Base-by-base conservation (phyloP, 2,888 invertebrate species). In the Balanococcus diminutus region DNA sequence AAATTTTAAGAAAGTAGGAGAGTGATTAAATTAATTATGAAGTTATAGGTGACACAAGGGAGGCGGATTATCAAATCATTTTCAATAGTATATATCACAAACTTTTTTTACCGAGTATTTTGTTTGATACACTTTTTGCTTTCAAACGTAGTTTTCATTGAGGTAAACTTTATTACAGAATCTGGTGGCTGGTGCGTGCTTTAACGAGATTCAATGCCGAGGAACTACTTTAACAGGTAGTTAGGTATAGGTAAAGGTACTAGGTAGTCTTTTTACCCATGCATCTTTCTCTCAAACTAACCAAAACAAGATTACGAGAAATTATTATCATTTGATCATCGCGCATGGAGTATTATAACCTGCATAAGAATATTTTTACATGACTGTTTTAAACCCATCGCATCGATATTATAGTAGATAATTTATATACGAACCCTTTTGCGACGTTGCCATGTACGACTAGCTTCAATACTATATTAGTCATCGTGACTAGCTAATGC, bases 221-320 rank as follows among this genome's bases (percentile, higher is more conserved):
- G 8, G 32, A 36, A 79, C 32, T 79, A 72, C 72, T 79, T 79
- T 36, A 79, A 79, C 75, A 79, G 75, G 36, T 79, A 79, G 75
- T 79, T 79, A n/a, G n/a, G n/a, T n/a, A n/a, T n/a, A n/a, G n/a
- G n/a, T n/a, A n/a, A n/a, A n/a, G n/a, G n/a, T n/a, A n/a, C n/a
- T n/a, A n/a, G n/a, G n/a, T n/a, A n/a, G n/a, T n/a, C 22, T 56
- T 56, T 56, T 56, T 56, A 56, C 56, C n/a, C n/a, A n/a, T n/a
- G n/a, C n/a, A n/a, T n/a, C 56, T 56, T 22, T 51, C 6, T 8
- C 9, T 22, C 22, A 28, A 28, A 28, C 28, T 28, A 67, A 28
- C 67, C 16, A 19, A 56, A 67, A 67, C 67, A 67, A 28, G 67
- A 67, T 67, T 67, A 67, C 11, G 11, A 67, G 67, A 28, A 67